These are phyloP conservation scores for Lithophane socia DNA, from an alignment of 2,888 invertebrate species.

Conservation along the genomic window DNA sequence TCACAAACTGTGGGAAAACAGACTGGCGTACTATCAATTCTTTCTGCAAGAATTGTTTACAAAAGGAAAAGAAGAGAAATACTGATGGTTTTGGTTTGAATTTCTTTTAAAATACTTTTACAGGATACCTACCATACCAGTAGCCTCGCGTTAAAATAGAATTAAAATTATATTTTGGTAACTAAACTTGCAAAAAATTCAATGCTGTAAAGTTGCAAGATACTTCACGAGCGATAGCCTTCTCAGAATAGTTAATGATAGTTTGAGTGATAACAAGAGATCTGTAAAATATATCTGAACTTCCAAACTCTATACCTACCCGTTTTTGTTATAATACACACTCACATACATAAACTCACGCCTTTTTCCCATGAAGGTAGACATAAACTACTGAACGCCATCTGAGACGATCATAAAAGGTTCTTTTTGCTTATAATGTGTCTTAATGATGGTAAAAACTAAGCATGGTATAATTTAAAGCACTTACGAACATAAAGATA, in stretches of 20 bases:
- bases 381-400: no score
- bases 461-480: conserved; percentile 41
- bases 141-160: neutral
- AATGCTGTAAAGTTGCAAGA: neutral
- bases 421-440: neutral
- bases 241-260: neutral
- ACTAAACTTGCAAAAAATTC: neutral
- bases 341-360: no score
- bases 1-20: neutral
- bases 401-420: no score
- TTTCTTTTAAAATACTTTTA: no score
- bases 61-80: no score
- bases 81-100: no score
- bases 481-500: conserved; percentile 66
- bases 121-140: no score
- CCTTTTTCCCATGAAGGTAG: no score
- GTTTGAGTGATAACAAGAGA: neutral
- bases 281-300: neutral
- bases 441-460: conserved; percentile 30
- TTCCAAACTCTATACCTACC: neutral
- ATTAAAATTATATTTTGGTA: neutral
- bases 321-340: neutral
- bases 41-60: no score
- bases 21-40: neutral
- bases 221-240: neutral